These are phyloP conservation scores for Leucophenga varia DNA, from an alignment of 1,140 invertebrate species.

Conservation along the genomic window DNA sequence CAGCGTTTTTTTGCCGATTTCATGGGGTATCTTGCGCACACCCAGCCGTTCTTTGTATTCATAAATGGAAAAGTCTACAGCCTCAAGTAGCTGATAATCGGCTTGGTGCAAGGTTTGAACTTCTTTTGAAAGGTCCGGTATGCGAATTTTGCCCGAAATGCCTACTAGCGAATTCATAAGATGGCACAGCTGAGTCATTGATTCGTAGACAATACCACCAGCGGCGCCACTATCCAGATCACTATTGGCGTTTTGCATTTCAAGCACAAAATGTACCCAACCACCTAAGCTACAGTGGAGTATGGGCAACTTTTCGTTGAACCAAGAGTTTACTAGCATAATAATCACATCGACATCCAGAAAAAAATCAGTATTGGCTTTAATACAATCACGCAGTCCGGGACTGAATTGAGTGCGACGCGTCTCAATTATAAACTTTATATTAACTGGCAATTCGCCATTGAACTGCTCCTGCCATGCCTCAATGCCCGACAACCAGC, in stretches of 20 bases:
- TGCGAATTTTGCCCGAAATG: conserved; percentile 2
- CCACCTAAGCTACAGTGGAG: conserved; percentile 18
- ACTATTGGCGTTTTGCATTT: conserved; percentile 14
- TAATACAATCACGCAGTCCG: conserved; percentile 11
- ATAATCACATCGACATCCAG: conserved; percentile 18
- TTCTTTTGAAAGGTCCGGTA: conserved; percentile 3
- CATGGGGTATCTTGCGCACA: conserved; percentile 9
- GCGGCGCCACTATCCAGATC: conserved; percentile 14
- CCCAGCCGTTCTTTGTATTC: conserved; percentile 17
- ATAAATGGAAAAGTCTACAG: conserved; percentile 11
- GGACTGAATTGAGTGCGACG: conserved; percentile 20
- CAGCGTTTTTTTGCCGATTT: conserved; percentile 9
- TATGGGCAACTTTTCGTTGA: conserved; percentile 9
- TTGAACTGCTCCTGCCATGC: conserved; percentile 9
- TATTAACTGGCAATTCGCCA: conserved; percentile 20
- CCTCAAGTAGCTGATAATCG: conserved; percentile 21
- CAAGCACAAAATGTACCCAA: conserved; percentile 16
- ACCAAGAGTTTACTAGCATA: conserved; percentile 20
- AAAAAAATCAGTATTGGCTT: conserved; percentile 8
- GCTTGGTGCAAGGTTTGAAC: background rate
- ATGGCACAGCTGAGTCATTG: conserved; percentile 22
- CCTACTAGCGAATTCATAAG: conserved; percentile 21
- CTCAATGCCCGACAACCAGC: conserved; percentile 24
- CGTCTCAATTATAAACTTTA: conserved; percentile 23
- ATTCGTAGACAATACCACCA: conserved; percentile 22